Percentiles rank a stretch among this genome's conserved stretches.
Evolutionary conservation across 2,113 vertebrate genomes (phyloP).

Genomic region (Rhinolophus sinicus): DNA sequence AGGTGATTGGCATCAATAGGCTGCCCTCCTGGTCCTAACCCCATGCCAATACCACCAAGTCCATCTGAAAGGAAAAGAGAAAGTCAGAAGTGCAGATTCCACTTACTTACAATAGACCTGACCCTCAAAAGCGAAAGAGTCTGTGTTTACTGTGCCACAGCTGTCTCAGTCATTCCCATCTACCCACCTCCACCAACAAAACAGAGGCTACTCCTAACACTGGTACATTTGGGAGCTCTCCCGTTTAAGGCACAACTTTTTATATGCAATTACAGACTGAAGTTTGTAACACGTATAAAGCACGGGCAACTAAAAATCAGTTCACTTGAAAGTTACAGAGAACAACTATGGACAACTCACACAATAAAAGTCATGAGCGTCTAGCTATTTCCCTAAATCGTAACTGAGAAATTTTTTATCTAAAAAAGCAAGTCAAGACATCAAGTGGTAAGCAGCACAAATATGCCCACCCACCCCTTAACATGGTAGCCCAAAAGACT

Average conservation of each 20-base stretch:
- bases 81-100: neutral
- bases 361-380: neutral
- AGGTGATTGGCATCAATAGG: conserved; percentile 96
- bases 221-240: neutral
- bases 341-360: neutral
- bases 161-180: neutral
- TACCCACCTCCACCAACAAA: neutral
- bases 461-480: neutral
- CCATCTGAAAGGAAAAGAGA: conserved; percentile 89
- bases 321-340: neutral
- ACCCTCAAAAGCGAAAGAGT: neutral
- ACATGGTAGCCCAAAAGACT: neutral
- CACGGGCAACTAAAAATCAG: neutral
- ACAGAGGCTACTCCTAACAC: neutral
- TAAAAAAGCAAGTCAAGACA: neutral
- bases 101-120: neutral
- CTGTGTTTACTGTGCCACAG: neutral
- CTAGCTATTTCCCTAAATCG: neutral
- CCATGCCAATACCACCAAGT: conserved; percentile 96
- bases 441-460: neutral
- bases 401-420: neutral
- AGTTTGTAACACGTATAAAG: neutral
- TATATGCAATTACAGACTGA: neutral
- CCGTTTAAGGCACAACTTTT: neutral
- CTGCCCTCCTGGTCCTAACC: conserved; percentile 96